A percentile compares a stretch with the other conserved stretches of the same genome.
phyloP scores from a whole-genome alignment of 1,140 invertebrate species.

The Anastatus disparis region DNA sequence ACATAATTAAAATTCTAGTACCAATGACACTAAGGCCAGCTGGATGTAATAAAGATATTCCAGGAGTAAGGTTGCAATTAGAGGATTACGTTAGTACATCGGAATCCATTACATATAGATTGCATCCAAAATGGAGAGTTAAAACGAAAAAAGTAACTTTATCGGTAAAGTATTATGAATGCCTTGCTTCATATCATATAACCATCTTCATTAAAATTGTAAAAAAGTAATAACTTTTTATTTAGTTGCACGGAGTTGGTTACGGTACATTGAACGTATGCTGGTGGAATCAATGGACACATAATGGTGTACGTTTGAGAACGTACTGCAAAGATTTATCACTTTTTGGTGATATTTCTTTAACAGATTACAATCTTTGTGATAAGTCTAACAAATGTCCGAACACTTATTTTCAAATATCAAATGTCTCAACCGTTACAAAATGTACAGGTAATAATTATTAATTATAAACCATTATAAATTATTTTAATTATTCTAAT shows the following conservation, averaged over 20 bases:
- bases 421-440: conserved; percentile 45
- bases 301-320: neutral
- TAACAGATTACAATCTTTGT: conserved; percentile 1
- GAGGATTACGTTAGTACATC: conserved; percentile 52
- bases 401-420: conserved; percentile 46
- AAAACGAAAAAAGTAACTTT: conserved; percentile 45
- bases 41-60: conserved; percentile 24
- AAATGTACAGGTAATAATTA: conserved; percentile 52
- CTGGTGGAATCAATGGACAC: conserved; percentile 44
- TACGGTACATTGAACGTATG: conserved; percentile 55
- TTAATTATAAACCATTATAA: too few species aligned
- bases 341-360: neutral
- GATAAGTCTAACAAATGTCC: conserved; percentile 42
- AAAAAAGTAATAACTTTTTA: conserved; percentile 8
- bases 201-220: neutral
- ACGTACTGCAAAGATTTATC: conserved; percentile 18
- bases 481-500: too few species aligned
- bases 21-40: conserved; percentile 46
- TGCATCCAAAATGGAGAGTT: conserved; percentile 49
- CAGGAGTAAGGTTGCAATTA: conserved; percentile 41
- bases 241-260: conserved; percentile 48
- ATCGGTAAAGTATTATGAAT: conserved; percentile 38
- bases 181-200: conserved; percentile 13
- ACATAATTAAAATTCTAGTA: conserved; percentile 43
- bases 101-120: conserved; percentile 46